Evolutionary conservation across 2,888 invertebrate genomes (phyloP).

Genomic region (Salpingus planirostris): DNA sequence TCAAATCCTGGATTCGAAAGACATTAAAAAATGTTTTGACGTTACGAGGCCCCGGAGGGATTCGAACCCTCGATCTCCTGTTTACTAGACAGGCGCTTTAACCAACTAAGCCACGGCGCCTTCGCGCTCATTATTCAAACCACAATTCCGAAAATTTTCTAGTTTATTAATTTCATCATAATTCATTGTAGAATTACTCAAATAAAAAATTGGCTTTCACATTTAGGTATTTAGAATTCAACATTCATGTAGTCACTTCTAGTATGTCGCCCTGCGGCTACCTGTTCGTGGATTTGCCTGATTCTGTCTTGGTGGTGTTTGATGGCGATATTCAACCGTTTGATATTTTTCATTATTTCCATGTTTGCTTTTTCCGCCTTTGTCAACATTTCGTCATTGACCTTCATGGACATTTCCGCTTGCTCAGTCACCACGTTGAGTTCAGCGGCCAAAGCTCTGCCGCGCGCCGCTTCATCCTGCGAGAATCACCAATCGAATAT

Average conservation of each 20-base stretch:
- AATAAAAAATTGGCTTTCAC: no score
- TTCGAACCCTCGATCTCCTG: slow-evolving; percentile 62
- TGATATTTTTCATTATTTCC: slow-evolving; percentile 35
- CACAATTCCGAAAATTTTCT: no score
- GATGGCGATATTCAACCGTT: slow-evolving; percentile 29
- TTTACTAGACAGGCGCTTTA: slow-evolving; percentile 65
- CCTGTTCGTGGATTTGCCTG: slow-evolving; percentile 23
- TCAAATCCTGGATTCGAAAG: no score
- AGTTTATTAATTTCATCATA: no score
- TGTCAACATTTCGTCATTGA: slow-evolving; percentile 32
- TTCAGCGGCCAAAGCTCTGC: slow-evolving; percentile 34
- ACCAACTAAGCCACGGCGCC: slow-evolving; percentile 77
- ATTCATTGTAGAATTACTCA: no score
- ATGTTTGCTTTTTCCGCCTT: slow-evolving; percentile 36
- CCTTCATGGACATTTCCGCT: slow-evolving; percentile 31
- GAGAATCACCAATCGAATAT: no score
- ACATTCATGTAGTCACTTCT: no score
- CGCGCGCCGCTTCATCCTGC: slow-evolving; percentile 35
- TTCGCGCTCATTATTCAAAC: no score
- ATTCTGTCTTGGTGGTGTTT: slow-evolving; percentile 30
- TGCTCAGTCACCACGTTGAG: slow-evolving; percentile 35
- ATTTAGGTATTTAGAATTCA: no score
- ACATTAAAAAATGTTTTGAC: neutral
- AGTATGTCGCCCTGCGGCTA: no score
- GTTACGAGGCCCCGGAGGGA: slow-evolving; percentile 50